Evolutionary conservation across 2,888 invertebrate genomes (phyloP).

Genomic region (Agriotes lineatus): DNA sequence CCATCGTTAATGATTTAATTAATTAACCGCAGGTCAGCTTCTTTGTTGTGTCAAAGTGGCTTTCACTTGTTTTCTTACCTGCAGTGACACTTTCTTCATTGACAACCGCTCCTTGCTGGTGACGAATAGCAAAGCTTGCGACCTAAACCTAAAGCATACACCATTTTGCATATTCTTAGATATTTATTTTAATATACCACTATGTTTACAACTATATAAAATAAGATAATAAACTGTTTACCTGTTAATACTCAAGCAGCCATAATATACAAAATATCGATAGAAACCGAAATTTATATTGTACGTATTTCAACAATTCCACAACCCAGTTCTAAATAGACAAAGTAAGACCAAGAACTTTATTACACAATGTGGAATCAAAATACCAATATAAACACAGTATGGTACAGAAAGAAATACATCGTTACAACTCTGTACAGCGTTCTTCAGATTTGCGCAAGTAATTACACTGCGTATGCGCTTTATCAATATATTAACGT

Average conservation of each 20-base stretch:
- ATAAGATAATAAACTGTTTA: constrained; percentile 22
- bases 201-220: constrained; percentile 27
- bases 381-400: constrained; percentile 19
- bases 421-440: constrained; percentile 28
- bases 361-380: background rate
- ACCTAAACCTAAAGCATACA: no score
- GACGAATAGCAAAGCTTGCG: no score
- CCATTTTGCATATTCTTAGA: no score
- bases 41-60: no score
- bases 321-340: constrained; percentile 7
- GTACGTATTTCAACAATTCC: background rate
- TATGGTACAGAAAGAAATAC: constrained; percentile 25
- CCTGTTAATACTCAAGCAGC: constrained; percentile 19
- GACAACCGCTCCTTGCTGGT: no score
- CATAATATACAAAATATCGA: constrained; percentile 19
- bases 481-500: background rate
- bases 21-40: no score
- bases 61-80: no score
- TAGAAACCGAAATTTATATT: constrained; percentile 14
- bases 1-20: no score
- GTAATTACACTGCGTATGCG: background rate
- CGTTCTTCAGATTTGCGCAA: constrained; percentile 7
- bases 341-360: background rate
- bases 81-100: no score
- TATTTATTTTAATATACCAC: constrained; percentile 16